Evolutionary conservation across 2,797 vertebrate species (phyloP).

Genomic region (Sciurus carolinensis): DNA sequence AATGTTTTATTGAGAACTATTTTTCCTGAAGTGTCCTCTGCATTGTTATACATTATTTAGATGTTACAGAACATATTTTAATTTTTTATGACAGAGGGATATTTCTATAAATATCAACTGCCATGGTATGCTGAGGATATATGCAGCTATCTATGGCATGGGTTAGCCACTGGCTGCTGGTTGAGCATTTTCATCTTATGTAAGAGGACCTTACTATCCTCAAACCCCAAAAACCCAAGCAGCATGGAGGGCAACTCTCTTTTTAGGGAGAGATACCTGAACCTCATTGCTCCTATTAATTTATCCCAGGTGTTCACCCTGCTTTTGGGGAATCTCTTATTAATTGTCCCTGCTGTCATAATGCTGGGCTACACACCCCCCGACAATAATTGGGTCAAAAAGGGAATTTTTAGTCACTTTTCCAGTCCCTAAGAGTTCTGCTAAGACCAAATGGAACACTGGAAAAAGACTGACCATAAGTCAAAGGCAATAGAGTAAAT

Average conservation of each 20-base stretch:
- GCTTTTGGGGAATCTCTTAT: not conserved
- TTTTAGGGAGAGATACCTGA: not conserved
- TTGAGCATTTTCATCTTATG: not conserved
- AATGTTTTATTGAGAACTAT: not conserved
- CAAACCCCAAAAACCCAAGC: not conserved
- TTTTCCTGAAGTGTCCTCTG: not conserved
- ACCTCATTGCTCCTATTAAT: not conserved
- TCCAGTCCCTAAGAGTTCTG: not conserved
- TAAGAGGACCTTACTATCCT: not conserved
- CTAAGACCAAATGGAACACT: not conserved
- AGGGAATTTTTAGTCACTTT: not conserved
- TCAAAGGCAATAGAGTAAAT: not conserved
- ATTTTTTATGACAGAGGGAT: not conserved
- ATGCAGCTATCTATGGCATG: not conserved
- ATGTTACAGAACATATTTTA: slow-evolving; percentile 19
- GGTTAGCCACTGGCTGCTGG: not conserved
- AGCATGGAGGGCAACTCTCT: not conserved
- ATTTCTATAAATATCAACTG: not conserved
- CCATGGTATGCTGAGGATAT: not conserved
- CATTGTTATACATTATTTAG: not conserved
- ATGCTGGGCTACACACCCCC: not conserved
- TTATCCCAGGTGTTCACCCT: not conserved
- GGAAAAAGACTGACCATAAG: not conserved
- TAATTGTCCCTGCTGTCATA: not conserved
- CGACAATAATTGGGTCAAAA: not conserved